These are phyloP conservation scores for Hippocampus abdominalis DNA, from an alignment of 2,113 vertebrate genomes.

Conservation along the genomic window DNA sequence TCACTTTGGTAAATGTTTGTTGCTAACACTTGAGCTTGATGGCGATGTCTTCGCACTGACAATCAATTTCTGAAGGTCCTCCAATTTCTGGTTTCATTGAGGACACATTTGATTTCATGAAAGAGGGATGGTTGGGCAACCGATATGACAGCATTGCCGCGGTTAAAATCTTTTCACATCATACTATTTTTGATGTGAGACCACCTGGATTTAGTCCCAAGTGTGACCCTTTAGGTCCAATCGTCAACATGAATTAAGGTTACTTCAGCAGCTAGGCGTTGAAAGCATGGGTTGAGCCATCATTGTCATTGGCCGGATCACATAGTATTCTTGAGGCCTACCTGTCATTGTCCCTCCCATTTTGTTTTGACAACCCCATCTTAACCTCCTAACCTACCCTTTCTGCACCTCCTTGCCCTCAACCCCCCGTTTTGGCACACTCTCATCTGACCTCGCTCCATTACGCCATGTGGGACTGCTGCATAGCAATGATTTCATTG, in stretches of 20 bases:
- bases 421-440: not conserved
- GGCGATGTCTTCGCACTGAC: not conserved
- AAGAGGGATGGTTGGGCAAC: not conserved
- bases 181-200: not conserved
- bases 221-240: not conserved
- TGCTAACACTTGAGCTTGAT: not conserved
- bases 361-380: not conserved
- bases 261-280: not conserved
- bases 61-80: not conserved
- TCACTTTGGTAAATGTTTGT: not conserved
- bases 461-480: slow-evolving; percentile 40
- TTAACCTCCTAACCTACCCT: slow-evolving; percentile 33
- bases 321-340: not conserved
- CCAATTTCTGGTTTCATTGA: not conserved
- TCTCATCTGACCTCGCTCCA: slow-evolving; percentile 46
- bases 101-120: not conserved
- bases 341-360: not conserved
- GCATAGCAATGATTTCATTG: slow-evolving; percentile 76
- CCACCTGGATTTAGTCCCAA: not conserved
- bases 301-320: not conserved
- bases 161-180: not conserved
- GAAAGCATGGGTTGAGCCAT: slow-evolving; percentile 5
- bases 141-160: not conserved
- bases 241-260: not conserved
- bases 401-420: slow-evolving; percentile 25